Evolutionary conservation across 2,113 vertebrate species (phyloP), one percentile per base, ranked within the genome.

Genomic region (Apteryx owenii): DNA sequence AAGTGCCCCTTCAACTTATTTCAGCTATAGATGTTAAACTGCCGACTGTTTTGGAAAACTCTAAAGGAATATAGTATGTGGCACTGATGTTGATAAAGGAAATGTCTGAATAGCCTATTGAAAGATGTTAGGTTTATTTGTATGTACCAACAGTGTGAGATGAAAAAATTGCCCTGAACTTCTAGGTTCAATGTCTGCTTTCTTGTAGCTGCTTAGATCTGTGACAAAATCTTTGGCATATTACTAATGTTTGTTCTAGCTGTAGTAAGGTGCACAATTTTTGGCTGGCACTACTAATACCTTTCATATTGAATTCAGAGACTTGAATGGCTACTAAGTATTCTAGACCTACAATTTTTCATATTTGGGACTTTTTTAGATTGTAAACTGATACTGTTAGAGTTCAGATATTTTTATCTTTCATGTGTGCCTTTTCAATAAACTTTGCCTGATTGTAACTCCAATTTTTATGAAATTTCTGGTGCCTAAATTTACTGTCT

Each of bases 401-500:
- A 96, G 90, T 90, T 96, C 65, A 95, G 86, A 90, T 93, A 96
- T 97, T 72, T 89, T 97, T 66, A 96, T 95, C 95, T 97, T 98
- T 98, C 97, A 96, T 98, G 95, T 97, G 98, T 98, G 98, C 98
- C 98, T 98, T 98, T 96, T 97, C 93, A 97, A 96, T 98, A 95
- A 97, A 98, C 96, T 98, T 94, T 96, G 40, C 76, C 89, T 98
- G 96, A 97, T 97, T 98, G 95, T 97, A 97, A 95, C 75, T 96
- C 92, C 78, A 42, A 64, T 97, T 98, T 95, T 96, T 79, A 96
- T 95, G 65, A 95, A 97, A 96, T 98, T 97, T 97, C 95, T 98
- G 97, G 98, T 98, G 98, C 98, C 98, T 98, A 98, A 97, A 97
- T 93, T 97, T 93, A 89, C 90, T 97, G 93, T 97, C 97, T 78